Evolutionary conservation across 2,888 invertebrate species (phyloP).

Genomic region (Noctua janthina): DNA sequence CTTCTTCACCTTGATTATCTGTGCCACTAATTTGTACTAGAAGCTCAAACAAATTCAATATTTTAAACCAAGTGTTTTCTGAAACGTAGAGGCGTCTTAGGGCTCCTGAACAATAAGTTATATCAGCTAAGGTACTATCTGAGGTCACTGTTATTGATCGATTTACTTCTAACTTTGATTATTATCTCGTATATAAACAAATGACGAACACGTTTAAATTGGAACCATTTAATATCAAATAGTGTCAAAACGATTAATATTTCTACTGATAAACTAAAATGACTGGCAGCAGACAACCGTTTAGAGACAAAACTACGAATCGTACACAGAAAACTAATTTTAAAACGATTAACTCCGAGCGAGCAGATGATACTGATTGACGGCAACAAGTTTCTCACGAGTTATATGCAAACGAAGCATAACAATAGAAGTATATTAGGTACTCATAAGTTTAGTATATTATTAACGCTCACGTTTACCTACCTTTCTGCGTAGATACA

Average conservation of each 20-base stretch:
- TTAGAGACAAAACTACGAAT: background rate
- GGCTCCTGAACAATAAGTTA: background rate
- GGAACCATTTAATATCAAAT: conserved; percentile 1
- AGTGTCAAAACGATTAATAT: conserved; percentile 6
- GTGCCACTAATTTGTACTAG: conserved; percentile 39
- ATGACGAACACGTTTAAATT: conserved; percentile 7
- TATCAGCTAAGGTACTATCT: background rate
- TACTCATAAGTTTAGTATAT: conserved; percentile 33
- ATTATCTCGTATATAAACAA: conserved; percentile 25
- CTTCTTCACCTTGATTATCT: conserved; percentile 64
- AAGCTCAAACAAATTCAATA: conserved; percentile 18
- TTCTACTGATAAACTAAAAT: conserved; percentile 27
- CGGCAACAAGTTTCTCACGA: conserved; percentile 44
- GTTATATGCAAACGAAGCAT: conserved; percentile 20
- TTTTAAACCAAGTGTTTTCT: background rate
- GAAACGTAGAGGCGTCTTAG: conserved; percentile 20
- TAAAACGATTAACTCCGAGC: conserved; percentile 49
- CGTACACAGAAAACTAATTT: conserved; percentile 37
- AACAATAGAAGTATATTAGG: conserved; percentile 36
- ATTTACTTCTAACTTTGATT: conserved; percentile 13
- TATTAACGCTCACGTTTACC: conserved; percentile 27
- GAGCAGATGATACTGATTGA: conserved; percentile 43
- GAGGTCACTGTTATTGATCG: conserved; percentile 2
- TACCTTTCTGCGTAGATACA: background rate
- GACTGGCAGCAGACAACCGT: conserved; percentile 9